Evolutionary conservation across 2,113 vertebrate genomes (phyloP), one percentile per base, ranked within the genome.

Genomic region (Psilopogon haemacephalus): DNA sequence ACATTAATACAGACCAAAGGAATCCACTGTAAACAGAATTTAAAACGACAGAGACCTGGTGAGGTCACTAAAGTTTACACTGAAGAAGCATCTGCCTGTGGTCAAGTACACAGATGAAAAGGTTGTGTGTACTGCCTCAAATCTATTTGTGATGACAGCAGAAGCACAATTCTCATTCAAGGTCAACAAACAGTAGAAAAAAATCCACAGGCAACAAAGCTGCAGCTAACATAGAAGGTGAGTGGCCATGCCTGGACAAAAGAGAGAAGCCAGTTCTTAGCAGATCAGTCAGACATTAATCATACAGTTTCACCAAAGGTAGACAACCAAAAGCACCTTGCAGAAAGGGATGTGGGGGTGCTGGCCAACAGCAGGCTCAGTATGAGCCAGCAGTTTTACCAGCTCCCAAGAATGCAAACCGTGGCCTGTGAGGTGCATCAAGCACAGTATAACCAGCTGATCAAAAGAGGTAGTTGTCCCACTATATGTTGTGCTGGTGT

Each of bases 41-140:
- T 33, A 83, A 76, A 89, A 71, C 2, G 87, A 85, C 87, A 92
- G 71, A 79, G 77, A 89, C 37, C 82, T 70, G 75, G 65, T 65
- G 74, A 90, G 77, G 86, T 90, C 65, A 92, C 67, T 13, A 32
- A 46, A 32, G 88, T 62, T 88, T 69, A 33, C 59, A 19, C 0
- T 50, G 58, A 82, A 90, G 77, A 33, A 90, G 55, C 86, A 95
- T 78, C 88, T 90, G 84, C 94, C 88, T 59, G 84, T 69, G 86
- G 88, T 92, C 92, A 90, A 59, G 86, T 11, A 12, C 0, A 1
- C 78, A 35, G 55, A 27, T 26, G 74, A 55, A 96, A 94, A 94
- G 86, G 71, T 92, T 90, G 68, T 38, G n/a, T 28, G 56, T 50
- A 59, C 15, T 60, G 77, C 44, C 89, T 89, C 75, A 59, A 11